These are phyloP conservation scores for Poeciliopsis turrubarensis DNA, from an alignment of 2,113 vertebrate genomes.

Conservation along the genomic window DNA sequence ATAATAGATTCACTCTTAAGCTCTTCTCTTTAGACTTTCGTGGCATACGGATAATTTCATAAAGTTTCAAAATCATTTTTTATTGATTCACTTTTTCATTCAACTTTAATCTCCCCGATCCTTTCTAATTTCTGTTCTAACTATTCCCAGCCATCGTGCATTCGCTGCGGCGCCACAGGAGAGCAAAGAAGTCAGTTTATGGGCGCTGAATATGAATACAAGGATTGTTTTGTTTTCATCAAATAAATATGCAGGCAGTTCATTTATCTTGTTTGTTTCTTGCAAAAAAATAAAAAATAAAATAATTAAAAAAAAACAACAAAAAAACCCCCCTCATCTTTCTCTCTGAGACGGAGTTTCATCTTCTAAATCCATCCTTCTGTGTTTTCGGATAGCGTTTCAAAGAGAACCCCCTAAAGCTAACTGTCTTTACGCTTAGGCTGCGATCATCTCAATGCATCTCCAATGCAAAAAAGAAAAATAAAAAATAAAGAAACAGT, in stretches of 20 bases:
- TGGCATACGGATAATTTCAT: constrained; percentile 52
- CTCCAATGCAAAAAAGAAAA: constrained; percentile 13
- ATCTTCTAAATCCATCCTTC: constrained; percentile 34
- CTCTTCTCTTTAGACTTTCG: constrained; percentile 49
- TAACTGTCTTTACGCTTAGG: constrained; percentile 34
- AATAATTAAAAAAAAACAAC: too few species aligned
- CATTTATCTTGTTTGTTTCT: constrained; percentile 48
- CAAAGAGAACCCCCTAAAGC: constrained; percentile 20
- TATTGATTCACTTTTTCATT: constrained; percentile 63
- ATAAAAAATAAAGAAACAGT: background rate
- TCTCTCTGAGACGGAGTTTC: constrained; percentile 22
- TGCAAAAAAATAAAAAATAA: background rate
- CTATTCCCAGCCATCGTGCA: constrained; percentile 21
- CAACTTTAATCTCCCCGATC: constrained; percentile 51
- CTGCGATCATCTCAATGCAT: constrained; percentile 16
- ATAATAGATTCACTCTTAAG: constrained; percentile 60
- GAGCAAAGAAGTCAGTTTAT: constrained; percentile 20
- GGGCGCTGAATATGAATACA: constrained; percentile 28
- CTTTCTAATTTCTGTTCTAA: constrained; percentile 58
- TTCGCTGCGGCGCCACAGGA: background rate
- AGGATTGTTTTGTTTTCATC: constrained; percentile 60
- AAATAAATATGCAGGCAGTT: constrained; percentile 62
- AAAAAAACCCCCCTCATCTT: constrained; percentile 25
- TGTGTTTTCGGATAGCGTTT: constrained; percentile 13
- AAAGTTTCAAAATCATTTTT: constrained; percentile 65